These are phyloP conservation scores for Cavia porcellus DNA, from an alignment of 2,113 vertebrate genomes.

Conservation along the genomic window DNA sequence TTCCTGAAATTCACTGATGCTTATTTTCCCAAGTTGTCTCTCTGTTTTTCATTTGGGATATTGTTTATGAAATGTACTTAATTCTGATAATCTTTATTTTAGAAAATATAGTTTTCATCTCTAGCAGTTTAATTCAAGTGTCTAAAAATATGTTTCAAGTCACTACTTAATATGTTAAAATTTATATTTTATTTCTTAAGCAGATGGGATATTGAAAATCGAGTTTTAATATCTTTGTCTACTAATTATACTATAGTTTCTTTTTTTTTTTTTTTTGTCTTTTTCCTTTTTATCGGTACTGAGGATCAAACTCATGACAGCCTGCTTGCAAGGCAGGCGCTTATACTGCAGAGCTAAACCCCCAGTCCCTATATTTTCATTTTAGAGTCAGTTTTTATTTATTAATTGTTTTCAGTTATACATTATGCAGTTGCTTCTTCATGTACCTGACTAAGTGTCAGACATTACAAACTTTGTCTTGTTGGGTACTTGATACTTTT, in stretches of 20 bases:
- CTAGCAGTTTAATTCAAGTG: background rate
- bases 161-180: background rate
- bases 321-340: too few species aligned
- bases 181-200: constrained; percentile 36
- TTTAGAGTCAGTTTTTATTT: background rate
- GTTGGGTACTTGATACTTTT: constrained; percentile 25
- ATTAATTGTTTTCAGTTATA: background rate
- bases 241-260: constrained; percentile 3
- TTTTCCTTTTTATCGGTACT: too few species aligned
- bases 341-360: too few species aligned
- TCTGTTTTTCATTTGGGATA: background rate
- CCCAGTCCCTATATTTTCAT: background rate
- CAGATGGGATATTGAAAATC: background rate
- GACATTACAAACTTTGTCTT: constrained; percentile 16
- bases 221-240: background rate
- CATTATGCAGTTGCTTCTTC: background rate
- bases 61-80: background rate
- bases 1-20: background rate
- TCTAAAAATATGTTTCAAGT: background rate
- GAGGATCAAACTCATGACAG: too few species aligned
- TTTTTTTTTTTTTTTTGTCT: too few species aligned
- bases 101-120: background rate
- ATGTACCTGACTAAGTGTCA: background rate
- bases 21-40: background rate
- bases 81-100: background rate